These are phyloP conservation scores for Acromyrmex heyeri DNA, from an alignment of 1,140 invertebrate species.

Conservation along the genomic window DNA sequence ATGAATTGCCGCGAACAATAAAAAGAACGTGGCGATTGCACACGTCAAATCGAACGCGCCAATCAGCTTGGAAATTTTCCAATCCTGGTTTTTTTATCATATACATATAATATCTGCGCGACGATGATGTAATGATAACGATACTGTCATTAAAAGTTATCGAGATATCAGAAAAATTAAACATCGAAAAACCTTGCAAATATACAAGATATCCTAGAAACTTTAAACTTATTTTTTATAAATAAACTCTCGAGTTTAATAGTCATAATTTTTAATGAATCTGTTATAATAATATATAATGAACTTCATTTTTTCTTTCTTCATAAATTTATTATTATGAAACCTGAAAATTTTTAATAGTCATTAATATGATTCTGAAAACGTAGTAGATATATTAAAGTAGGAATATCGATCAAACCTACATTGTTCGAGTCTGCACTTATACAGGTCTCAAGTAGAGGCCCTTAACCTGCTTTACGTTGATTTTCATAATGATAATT, in stretches of 20 bases:
- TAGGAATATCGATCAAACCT: neutral
- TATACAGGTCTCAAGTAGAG: neutral
- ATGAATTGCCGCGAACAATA: neutral
- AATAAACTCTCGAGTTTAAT: neutral
- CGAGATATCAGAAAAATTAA: too few relatives aligned
- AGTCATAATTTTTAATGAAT: neutral
- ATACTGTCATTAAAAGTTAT: too few relatives aligned
- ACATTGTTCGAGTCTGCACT: neutral
- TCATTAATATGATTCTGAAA: conserved; percentile 9
- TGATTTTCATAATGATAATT: neutral
- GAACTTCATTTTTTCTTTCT: neutral
- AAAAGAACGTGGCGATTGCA: neutral
- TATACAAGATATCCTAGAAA: neutral
- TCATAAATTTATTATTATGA: neutral
- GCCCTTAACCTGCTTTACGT: neutral
- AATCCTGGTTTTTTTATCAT: too few relatives aligned
- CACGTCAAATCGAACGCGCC: neutral
- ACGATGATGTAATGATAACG: too few relatives aligned
- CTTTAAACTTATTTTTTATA: neutral
- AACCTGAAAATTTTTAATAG: neutral
- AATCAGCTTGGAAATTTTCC: neutral
- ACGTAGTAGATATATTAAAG: neutral
- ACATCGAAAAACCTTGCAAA: neutral
- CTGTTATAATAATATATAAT: neutral
- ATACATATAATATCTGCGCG: too few relatives aligned